Conservation (phyloP, 2,113 vertebrate genomes). For the Speoplatyrhinus poulsoni region DNA sequence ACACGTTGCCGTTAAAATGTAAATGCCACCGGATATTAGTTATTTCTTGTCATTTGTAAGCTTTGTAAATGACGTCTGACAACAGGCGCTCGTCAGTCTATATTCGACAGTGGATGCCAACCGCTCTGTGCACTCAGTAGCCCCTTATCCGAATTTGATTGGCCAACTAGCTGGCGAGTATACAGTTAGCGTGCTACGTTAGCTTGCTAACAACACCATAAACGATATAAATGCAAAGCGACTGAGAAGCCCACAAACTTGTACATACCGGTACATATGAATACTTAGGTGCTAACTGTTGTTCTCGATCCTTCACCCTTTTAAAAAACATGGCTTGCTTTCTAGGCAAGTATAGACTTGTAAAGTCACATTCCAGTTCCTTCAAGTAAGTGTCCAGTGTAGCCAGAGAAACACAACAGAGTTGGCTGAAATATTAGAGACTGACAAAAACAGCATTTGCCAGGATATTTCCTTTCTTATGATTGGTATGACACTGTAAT, state of each 20-base stretch:
- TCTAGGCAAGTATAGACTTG: conserved; percentile 35
- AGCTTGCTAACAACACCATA: conserved; percentile 40
- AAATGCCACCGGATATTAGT: conserved; percentile 2
- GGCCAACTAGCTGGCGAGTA: conserved; percentile 45
- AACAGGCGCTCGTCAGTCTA: conserved; percentile 11
- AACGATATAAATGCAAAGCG: background rate
- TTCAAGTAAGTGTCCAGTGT: conserved; percentile 36
- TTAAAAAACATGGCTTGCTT: conserved; percentile 76
- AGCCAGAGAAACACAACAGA: conserved; percentile 22
- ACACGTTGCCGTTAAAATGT: too few species aligned
- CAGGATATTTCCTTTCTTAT: conserved; percentile 18
- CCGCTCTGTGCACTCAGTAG: conserved; percentile 29
- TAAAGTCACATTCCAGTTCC: conserved; percentile 64
- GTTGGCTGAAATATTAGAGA: conserved; percentile 14
- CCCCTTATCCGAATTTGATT: conserved; percentile 18
- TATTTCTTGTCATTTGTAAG: conserved; percentile 33
- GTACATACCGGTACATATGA: conserved; percentile 66
- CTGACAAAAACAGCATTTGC: conserved; percentile 44
- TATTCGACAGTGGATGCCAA: conserved; percentile 17
- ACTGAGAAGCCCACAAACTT: background rate
- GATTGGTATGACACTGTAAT: conserved; percentile 41
- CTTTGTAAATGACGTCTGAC: conserved; percentile 4
- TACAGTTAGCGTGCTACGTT: conserved; percentile 20
- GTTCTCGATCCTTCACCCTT: conserved; percentile 68
- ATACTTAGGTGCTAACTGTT: conserved; percentile 73